phyloP scores from a whole-genome alignment of 2,888 invertebrate species.

The Cataglyphis rosenhaueri region DNA sequence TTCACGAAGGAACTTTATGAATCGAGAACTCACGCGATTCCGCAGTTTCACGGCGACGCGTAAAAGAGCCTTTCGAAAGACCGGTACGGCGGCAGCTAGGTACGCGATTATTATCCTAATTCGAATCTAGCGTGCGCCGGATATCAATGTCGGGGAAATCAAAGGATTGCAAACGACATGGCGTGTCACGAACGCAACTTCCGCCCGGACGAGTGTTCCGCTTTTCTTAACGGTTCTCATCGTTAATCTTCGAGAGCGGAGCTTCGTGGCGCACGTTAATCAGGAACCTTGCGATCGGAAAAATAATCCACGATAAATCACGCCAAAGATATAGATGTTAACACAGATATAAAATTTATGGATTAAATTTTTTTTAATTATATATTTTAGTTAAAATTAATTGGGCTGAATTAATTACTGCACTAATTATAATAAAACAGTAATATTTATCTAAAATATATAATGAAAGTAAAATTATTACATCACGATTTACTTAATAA shows the following conservation, averaged over 20 bases:
- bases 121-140: slow-evolving; percentile 67
- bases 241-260: slow-evolving; percentile 67
- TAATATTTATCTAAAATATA: not conserved
- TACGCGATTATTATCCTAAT: slow-evolving; percentile 71
- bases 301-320: slow-evolving; percentile 43
- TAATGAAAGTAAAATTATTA: not conserved
- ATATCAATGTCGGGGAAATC: slow-evolving; percentile 48
- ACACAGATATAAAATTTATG: slow-evolving; percentile 10
- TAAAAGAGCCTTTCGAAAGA: slow-evolving; percentile 28
- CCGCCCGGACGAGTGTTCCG: slow-evolving; percentile 56
- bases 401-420: not conserved
- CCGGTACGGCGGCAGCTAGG: slow-evolving; percentile 6
- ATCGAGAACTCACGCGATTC: slow-evolving; percentile 69
- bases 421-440: not conserved
- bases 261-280: slow-evolving; percentile 53
- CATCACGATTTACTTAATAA: not conserved
- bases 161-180: slow-evolving; percentile 65
- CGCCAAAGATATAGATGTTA: slow-evolving; percentile 8
- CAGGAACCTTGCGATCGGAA: slow-evolving; percentile 40
- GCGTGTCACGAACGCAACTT: slow-evolving; percentile 63
- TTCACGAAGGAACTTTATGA: slow-evolving; percentile 47
- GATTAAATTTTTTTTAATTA: not conserved
- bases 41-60: slow-evolving; percentile 61
- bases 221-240: slow-evolving; percentile 63
- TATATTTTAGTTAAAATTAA: not conserved